These are phyloP conservation scores for Cephus pygmeus DNA, from an alignment of 2,888 invertebrate species.

Conservation along the genomic window DNA sequence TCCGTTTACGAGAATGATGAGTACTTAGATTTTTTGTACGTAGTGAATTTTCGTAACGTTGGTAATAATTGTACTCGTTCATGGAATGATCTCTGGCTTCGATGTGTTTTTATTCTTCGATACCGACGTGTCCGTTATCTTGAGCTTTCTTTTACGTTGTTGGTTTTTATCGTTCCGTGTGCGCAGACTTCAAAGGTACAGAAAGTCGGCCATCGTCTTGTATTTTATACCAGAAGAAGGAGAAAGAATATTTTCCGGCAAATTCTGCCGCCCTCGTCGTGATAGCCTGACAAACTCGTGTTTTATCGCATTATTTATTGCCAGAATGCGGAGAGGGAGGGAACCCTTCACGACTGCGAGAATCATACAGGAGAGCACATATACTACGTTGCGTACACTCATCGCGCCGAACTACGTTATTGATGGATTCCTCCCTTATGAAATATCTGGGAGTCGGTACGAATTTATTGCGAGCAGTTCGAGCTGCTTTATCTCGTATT, in stretches of 20 bases:
- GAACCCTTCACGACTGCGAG: constrained; percentile 28
- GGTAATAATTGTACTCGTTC: neutral
- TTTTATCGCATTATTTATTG: constrained; percentile 67
- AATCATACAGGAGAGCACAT: constrained; percentile 33
- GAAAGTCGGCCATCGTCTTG: neutral
- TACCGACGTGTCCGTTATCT: neutral
- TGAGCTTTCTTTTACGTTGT: neutral
- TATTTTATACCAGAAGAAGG: neutral
- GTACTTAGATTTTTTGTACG: neutral
- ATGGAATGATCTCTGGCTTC: neutral
- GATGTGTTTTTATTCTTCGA: neutral
- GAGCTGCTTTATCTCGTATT: constrained; percentile 64
- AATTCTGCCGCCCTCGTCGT: constrained; percentile 44
- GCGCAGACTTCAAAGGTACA: neutral
- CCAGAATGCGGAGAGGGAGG: constrained; percentile 45
- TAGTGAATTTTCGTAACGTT: neutral
- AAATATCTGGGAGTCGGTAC: constrained; percentile 61
- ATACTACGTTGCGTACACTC: constrained; percentile 21
- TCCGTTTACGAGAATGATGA: too few relatives aligned
- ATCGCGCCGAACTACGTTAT: constrained; percentile 47
- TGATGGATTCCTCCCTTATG: constrained; percentile 66
- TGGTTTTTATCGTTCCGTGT: neutral
- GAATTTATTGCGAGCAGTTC: constrained; percentile 64
- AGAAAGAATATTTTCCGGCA: constrained; percentile 14
- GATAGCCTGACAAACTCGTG: constrained; percentile 64